Base-by-base conservation (phyloP, 2,888 invertebrate genomes). In the Parelbella ahira region DNA sequence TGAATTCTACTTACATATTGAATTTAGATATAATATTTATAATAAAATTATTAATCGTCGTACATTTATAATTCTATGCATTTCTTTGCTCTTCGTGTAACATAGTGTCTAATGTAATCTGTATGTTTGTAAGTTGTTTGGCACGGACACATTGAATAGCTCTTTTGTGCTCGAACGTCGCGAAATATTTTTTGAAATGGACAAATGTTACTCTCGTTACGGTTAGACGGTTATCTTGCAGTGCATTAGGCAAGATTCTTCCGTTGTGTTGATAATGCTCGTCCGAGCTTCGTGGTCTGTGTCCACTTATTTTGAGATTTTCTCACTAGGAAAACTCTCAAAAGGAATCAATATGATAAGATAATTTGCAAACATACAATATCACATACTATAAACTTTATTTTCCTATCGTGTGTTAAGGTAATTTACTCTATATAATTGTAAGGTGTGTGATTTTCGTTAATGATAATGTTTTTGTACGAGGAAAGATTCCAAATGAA, bases 401-500 rank as follows among this genome's bases (percentile, higher is more conserved):
- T 62, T 71, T 60, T 71, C 60, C 63, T 41, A 41, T 20, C 54
- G 64, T 74, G 69, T 75, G 66, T 68, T 75, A 32, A 82, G 77
- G 56, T 81, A 80, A 67, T 68, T 67, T 65, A 66, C 37, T 50
- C 47, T 45, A 46, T 61, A 7, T 56, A 61, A 61, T 60, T 63
- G 42, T 84, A 84, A 81, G 76, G 68, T 76, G 84, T 81, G 83
- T 81, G 77, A 74, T 72, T 80, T 83, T 81, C 76, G 70, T 80
- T 82, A 60, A 73, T 70, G 64, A 70, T 70, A 66, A 54, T 47
- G 53, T 75, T 80, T 73, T 75, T 74, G 69, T 69, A 69, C 54
- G 63, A 63, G 77, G 87, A 86, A 87, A 87, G 87, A 84, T 87
- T 87, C 87, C 87, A 87, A 86, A 86, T 81, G 68, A 58, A 56